phyloP scores from a whole-genome alignment of 2,113 vertebrate genomes.

The Stegastes partitus region DNA sequence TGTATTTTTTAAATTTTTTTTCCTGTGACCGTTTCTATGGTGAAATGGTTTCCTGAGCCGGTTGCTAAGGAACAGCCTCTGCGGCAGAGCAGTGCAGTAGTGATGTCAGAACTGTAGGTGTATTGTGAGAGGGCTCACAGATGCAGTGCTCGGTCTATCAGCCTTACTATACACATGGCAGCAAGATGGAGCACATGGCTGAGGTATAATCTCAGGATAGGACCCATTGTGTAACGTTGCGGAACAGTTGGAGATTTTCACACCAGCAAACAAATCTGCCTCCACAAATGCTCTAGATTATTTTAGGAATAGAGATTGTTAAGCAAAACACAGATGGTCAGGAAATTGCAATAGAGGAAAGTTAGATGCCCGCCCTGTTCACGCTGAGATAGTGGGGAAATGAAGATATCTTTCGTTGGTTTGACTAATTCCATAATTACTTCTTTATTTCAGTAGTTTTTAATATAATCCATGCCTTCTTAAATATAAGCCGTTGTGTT shows the following conservation, averaged over 20 bases:
- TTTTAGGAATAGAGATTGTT: constrained; percentile 41
- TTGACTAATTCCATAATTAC: neutral
- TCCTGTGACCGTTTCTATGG: constrained; percentile 86
- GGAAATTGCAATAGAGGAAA: neutral
- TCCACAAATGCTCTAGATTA: constrained; percentile 4
- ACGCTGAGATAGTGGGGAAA: too few relatives aligned
- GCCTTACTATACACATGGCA: constrained; percentile 58
- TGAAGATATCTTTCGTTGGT: too few relatives aligned
- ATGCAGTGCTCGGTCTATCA: constrained; percentile 61
- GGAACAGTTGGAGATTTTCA: constrained; percentile 27
- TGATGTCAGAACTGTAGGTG: constrained; percentile 82
- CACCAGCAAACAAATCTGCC: constrained; percentile 43
- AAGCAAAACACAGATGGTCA: neutral
- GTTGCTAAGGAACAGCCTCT: constrained; percentile 95
- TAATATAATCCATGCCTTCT: neutral
- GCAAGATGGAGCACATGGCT: constrained; percentile 60
- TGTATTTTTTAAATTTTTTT: constrained; percentile 52
- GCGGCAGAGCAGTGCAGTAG: constrained; percentile 84
- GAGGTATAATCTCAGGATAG: constrained; percentile 26
- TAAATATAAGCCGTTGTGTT: neutral
- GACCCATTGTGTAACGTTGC: constrained; percentile 2
- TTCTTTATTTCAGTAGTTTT: neutral
- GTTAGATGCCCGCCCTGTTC: neutral
- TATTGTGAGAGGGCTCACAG: constrained; percentile 56
- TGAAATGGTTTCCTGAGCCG: constrained; percentile 87